Evolutionary conservation across 1,140 invertebrate species (phyloP).

Genomic region (Triops longicaudatus): DNA sequence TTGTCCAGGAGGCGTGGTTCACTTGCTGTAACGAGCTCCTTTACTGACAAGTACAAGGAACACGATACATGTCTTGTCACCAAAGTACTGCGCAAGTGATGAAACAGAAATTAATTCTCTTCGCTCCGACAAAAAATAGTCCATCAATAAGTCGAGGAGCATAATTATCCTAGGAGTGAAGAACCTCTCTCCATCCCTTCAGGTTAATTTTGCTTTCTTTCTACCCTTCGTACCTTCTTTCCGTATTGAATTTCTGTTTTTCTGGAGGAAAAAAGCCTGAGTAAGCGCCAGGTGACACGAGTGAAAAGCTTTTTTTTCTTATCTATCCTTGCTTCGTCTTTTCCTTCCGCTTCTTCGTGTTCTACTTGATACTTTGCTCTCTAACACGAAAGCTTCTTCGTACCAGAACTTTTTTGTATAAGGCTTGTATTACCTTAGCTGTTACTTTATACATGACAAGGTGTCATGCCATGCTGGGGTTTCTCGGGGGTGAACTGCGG

Average conservation of each 20-base stretch:
- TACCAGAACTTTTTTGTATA: background rate
- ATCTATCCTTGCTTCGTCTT: no score
- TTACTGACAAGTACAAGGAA: no score
- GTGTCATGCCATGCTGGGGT: constrained; percentile 2
- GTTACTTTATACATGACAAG: constrained; percentile 8
- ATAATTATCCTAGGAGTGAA: no score
- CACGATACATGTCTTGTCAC: no score
- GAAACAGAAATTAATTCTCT: no score
- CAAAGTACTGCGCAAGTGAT: no score
- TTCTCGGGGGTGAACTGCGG: background rate
- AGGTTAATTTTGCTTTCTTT: background rate
- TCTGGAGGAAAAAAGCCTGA: background rate
- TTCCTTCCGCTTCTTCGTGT: background rate
- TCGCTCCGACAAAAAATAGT: no score
- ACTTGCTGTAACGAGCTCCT: no score
- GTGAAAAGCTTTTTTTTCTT: background rate
- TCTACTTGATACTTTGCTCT: constrained; percentile 8
- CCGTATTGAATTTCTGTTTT: background rate
- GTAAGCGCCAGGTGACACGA: constrained; percentile 10
- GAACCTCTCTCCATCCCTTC: no score
- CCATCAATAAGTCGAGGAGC: no score
- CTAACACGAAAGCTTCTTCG: background rate
- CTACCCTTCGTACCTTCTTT: background rate
- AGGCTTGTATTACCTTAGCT: background rate
- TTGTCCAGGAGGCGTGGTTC: no score